Conservation (phyloP, 2,797 vertebrate species). For the Apogon talboti region DNA sequence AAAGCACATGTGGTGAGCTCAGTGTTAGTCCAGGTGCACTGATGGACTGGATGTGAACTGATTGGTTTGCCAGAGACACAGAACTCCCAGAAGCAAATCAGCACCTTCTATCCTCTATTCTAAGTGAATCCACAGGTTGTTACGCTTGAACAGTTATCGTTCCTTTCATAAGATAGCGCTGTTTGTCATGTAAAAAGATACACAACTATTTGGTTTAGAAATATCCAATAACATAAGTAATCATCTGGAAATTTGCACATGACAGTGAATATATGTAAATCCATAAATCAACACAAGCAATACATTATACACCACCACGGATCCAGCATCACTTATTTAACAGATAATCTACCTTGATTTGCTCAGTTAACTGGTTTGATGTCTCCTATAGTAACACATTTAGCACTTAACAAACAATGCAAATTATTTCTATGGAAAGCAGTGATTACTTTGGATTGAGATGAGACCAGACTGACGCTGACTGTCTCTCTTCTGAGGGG, state of each 20-base stretch:
- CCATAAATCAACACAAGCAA: too few relatives aligned
- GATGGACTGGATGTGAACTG: constrained; percentile 26
- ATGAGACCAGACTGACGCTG: background rate
- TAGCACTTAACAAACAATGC: background rate
- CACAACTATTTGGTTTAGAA: too few relatives aligned
- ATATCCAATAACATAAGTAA: too few relatives aligned
- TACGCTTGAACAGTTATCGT: background rate
- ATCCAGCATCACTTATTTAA: too few relatives aligned
- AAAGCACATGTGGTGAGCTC: constrained; percentile 72
- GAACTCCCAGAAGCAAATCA: constrained; percentile 39
- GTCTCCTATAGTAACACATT: background rate
- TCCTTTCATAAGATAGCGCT: background rate
- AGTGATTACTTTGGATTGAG: background rate
- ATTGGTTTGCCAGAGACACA: constrained; percentile 39
- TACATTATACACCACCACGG: too few relatives aligned
- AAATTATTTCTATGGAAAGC: background rate
- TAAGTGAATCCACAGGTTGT: constrained; percentile 12
- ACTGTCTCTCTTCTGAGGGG: background rate
- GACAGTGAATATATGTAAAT: too few relatives aligned
- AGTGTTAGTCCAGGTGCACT: constrained; percentile 55
- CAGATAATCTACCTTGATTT: too few relatives aligned
- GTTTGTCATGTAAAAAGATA: background rate
- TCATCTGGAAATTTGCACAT: too few relatives aligned
- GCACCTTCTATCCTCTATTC: constrained; percentile 13
- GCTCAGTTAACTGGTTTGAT: background rate